Base-by-base conservation (phyloP, 1,140 invertebrate genomes). In the Tetragnatha versicolor region DNA sequence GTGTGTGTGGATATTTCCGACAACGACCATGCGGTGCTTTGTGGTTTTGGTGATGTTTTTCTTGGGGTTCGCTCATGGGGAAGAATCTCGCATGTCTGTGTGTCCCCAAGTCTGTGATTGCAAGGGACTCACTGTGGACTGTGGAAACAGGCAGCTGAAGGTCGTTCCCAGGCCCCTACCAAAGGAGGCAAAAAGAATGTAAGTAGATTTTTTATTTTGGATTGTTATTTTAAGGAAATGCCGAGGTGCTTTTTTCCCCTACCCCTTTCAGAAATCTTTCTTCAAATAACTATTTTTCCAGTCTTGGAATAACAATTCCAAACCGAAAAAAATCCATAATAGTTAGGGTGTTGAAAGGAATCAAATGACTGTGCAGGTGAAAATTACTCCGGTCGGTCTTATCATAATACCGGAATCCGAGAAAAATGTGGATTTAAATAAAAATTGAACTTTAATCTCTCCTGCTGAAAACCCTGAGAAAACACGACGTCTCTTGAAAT, bases 41-140 rank as follows among this genome's bases (percentile, higher is more conserved):
- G 65, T 51, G 45, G 25, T 51, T 22, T 63, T 47, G 14, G 55
- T 60, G 33, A 61, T 77, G 60, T 66, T 77, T 25, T 66, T 77
- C 49, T 77, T 66, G 70, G 73, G 73, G 73, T 35, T 31, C 55
- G 10, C 33, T 17, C 5, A 53, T 12, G 75, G 58, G 53, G 77
- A 81, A 25, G 80, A 77, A 39, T 79, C 58, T 22, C 70, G 77
- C 0, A 42, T 82, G 25, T 66, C 81, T 27, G 63, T 60, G 20
- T 96, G 94, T 86, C 93, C 94, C 6, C 90, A 90, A 87, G 90
- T 91, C 20, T 95, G 94, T 86, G 88, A 90, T 81, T 96, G 94
- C 85, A 88, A 89, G 70, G 91, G 91, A 69, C 88, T 91, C 61
- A 91, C 91, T 55, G 90, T 94, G 31, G 92, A 95, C 84, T 96